phyloP scores from a whole-genome alignment of 2,797 vertebrate species.

The Otolemur crassicaudatus region DNA sequence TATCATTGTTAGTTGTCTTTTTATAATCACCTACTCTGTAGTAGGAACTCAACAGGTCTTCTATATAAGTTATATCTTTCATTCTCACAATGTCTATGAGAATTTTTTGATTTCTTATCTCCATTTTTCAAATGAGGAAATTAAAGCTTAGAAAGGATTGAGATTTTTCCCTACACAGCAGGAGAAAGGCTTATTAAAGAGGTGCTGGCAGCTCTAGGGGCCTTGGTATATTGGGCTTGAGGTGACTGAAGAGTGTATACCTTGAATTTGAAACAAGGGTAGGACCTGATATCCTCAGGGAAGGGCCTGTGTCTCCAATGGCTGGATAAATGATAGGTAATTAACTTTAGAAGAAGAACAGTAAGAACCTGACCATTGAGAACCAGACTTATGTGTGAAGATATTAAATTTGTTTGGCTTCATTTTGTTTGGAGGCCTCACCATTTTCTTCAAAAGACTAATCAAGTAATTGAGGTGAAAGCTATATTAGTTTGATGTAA shows the following conservation, averaged over 20 bases:
- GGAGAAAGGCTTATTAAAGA: conserved; percentile 29
- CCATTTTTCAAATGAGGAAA: conserved; percentile 48
- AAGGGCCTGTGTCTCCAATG: neutral
- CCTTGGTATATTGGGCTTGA: neutral
- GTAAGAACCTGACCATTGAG: conserved; percentile 6
- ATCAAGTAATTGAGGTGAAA: neutral
- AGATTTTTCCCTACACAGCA: conserved; percentile 8
- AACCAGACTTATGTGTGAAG: neutral
- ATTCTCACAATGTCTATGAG: neutral
- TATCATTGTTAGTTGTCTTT: conserved; percentile 5
- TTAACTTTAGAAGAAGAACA: conserved; percentile 49
- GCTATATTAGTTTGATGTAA: no score
- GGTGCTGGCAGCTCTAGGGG: neutral
- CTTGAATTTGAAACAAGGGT: conserved; percentile 26
- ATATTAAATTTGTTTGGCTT: conserved; percentile 52
- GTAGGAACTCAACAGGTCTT: neutral
- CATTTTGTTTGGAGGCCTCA: conserved; percentile 30
- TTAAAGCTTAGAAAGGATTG: neutral
- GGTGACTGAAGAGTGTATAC: conserved; percentile 20
- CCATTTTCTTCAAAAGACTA: conserved; percentile 63
- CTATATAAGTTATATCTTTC: conserved; percentile 10
- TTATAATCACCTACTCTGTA: neutral
- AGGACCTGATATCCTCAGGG: neutral
- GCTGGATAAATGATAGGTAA: conserved; percentile 23
- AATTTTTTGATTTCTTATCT: conserved; percentile 44